These are phyloP conservation scores for Acronicta aceris DNA, from an alignment of 2,888 invertebrate genomes.

Conservation along the genomic window DNA sequence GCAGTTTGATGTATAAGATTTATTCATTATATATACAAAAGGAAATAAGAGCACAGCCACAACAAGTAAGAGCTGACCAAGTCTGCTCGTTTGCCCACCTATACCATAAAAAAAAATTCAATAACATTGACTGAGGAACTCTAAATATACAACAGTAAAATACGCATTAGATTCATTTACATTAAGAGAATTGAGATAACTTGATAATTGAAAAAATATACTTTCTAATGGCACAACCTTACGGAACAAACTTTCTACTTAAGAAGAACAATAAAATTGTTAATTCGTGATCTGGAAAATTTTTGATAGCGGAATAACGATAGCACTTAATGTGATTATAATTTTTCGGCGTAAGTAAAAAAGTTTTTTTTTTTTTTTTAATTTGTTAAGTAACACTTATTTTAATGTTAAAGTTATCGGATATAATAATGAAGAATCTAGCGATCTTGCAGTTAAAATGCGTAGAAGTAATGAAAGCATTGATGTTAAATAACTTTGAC, in stretches of 20 bases:
- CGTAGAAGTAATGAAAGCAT: too few relatives aligned
- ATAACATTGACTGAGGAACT: slow-evolving; percentile 1
- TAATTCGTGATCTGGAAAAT: slow-evolving; percentile 27
- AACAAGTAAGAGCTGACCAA: too few relatives aligned
- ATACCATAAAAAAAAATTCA: too few relatives aligned
- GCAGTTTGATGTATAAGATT: too few relatives aligned
- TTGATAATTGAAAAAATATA: slow-evolving; percentile 35
- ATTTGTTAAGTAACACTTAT: slow-evolving; percentile 5
- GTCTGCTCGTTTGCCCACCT: too few relatives aligned
- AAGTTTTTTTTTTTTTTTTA: neutral
- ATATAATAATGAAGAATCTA: too few relatives aligned
- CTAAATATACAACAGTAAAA: slow-evolving; percentile 25
- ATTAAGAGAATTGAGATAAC: slow-evolving; percentile 40
- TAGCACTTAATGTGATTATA: neutral
- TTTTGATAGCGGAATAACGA: slow-evolving; percentile 21
- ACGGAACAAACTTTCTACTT: slow-evolving; percentile 43
- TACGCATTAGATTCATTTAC: slow-evolving; percentile 41
- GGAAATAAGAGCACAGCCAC: too few relatives aligned
- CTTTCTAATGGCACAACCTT: slow-evolving; percentile 42
- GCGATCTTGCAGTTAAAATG: too few relatives aligned
- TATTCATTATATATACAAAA: too few relatives aligned
- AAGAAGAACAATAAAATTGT: slow-evolving; percentile 38
- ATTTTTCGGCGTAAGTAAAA: slow-evolving; percentile 7
- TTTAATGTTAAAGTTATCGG: too few relatives aligned
- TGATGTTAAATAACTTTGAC: too few relatives aligned